Base-by-base conservation (phyloP, 1,140 invertebrate genomes). In the Episyrphus balteatus region DNA sequence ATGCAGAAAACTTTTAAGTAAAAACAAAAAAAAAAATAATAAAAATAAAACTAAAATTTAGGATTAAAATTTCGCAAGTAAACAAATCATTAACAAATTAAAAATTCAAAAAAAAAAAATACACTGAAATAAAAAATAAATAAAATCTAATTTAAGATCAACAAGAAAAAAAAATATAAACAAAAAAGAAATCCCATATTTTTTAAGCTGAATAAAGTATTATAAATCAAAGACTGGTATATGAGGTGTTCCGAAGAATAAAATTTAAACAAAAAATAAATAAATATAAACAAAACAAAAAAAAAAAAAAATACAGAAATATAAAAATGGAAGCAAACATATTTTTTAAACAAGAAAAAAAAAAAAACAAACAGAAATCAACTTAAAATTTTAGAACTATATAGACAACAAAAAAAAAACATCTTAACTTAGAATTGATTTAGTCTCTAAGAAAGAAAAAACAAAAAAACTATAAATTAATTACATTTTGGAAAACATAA, bases 141-240 rank as follows among this genome's bases (percentile, higher is more conserved):
- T 12, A 58, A 55, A 44, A 44, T 17, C 6, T 26, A 26, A 26
- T 26, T 8, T 26, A 26, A 26, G 21, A 26, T 26, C 21, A 26
- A 26, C 21, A 26, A 26, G n/a, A n/a, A 26, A 3, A 26, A 10
- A n/a, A 46, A 46, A 7, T 37, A 14, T 13, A 26, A 30, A 30
- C 6, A 14, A 31, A 39, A 30, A 46, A 46, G 17, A 46, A 49
- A 38, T 44, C 9, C 15, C 17, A n/a, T 18, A 18, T 18, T 14
- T 12, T 33, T 33, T 17, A 37, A n/a, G 15, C 36, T 14, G 15
- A 37, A 17, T 17, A 21, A 42, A 46, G 51, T 53, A 54, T 62
- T 60, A 58, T 54, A 61, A 64, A 59, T 64, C 54, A 66, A 66
- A 66, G 62, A 66, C 62, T 66, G 62, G 62, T 61, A 57, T 66